Conservation (phyloP, 2,797 vertebrate genomes). For the Falco peregrinus region DNA sequence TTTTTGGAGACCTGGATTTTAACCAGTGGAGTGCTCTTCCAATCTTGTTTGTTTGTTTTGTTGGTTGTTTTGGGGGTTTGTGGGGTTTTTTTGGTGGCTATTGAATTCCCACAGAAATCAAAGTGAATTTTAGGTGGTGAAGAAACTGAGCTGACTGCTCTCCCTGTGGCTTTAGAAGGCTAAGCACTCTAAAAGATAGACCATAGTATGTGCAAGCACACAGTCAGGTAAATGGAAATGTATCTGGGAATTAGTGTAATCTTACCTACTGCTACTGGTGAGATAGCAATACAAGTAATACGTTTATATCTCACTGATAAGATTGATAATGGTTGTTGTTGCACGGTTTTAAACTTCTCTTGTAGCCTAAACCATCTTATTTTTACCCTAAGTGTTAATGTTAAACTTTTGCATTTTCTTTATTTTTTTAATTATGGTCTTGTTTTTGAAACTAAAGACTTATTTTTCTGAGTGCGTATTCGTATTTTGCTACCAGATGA, state of each 20-base stretch:
- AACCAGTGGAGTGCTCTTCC: background rate
- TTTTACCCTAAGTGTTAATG: background rate
- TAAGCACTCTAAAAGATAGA: background rate
- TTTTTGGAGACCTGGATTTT: background rate
- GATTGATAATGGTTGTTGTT: background rate
- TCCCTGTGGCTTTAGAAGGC: background rate
- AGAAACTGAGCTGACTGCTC: background rate
- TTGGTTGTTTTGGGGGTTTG: no score
- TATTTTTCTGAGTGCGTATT: background rate
- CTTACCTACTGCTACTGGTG: background rate
- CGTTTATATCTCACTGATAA: background rate
- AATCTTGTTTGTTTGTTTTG: no score
- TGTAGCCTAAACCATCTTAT: background rate
- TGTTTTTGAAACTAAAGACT: background rate
- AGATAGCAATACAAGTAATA: background rate
- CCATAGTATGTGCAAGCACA: background rate
- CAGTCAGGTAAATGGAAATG: background rate
- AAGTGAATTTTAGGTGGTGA: background rate
- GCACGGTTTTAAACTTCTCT: background rate
- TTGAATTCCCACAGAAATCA: background rate
- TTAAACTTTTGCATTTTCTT: background rate
- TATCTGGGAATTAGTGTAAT: background rate
- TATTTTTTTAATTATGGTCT: background rate
- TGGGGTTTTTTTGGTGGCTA: background rate
- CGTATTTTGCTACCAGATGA: background rate